These are phyloP conservation scores for Epinotia ramella DNA, from an alignment of 2,888 invertebrate genomes.

Conservation along the genomic window DNA sequence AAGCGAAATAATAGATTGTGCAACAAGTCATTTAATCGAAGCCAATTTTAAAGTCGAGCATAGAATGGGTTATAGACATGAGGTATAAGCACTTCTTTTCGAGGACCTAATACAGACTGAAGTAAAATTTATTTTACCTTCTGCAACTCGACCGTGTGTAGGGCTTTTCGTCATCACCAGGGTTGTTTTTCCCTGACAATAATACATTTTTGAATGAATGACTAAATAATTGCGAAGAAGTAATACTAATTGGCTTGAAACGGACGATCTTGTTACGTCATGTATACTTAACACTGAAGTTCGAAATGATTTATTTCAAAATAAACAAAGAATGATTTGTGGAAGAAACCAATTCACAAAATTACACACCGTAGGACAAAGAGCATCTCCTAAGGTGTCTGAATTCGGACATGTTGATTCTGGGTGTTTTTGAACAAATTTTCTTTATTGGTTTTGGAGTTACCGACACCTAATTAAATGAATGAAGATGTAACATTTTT, in stretches of 20 bases:
- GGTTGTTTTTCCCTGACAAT: background rate
- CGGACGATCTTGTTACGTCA: background rate
- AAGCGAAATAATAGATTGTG: no score
- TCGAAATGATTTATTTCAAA: conserved; percentile 11
- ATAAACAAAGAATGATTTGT: conserved; percentile 21
- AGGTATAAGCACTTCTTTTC: no score
- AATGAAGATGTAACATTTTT: background rate
- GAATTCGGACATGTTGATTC: conserved; percentile 30
- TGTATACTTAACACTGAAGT: background rate
- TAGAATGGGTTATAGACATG: no score
- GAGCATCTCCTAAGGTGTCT: conserved; percentile 22
- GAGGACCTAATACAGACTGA: no score
- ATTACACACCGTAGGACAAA: conserved; percentile 28
- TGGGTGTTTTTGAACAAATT: conserved; percentile 13
- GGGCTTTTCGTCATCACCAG: background rate
- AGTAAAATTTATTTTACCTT: no score
- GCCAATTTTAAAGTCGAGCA: no score
- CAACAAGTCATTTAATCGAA: no score
- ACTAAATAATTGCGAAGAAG: background rate
- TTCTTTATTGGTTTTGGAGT: conserved; percentile 24
- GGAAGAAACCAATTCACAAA: conserved; percentile 22
- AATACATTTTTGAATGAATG: background rate
- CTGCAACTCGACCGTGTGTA: no score
- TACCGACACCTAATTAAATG: background rate
- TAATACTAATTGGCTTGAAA: background rate